Evolutionary conservation across 37 sponge, comb jelly and placozoan species (phyloP), one percentile per base, ranked within the genome.

Genomic region (Axinella damicornis): DNA sequence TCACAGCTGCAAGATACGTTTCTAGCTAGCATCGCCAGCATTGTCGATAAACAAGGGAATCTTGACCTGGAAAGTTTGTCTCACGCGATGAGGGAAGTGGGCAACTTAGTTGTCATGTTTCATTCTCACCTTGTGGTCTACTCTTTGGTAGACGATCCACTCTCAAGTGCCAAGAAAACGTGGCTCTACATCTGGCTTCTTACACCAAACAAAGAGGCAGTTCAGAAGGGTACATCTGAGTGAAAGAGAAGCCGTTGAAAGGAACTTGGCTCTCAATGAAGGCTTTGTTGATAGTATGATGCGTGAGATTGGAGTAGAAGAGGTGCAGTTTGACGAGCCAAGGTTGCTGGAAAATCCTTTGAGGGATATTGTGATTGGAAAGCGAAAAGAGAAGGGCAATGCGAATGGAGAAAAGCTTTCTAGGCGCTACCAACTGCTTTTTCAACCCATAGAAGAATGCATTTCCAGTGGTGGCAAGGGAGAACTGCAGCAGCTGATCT

Each of bases 101-200:
- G 76, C 1, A 9, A 39, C 4, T 53, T 74, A 12, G n/a, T 75
- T 16, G 35, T 33, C 5, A 28, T 17, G 21, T 22, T 80, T 28
- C 52, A 46, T 21, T 73, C 85, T 31, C n/a, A 84, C 53, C 33
- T 84, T 17, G 2, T 84, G 2, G 65, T 85, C 1, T 85, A 85
- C 52, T 85, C 86, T 21, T 30, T 85, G 20, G 71, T 85, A 27
- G 78, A 85, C n/a, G 25, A 69, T 37, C 86, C 86, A 57, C 46
- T 73, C 21, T 37, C 0, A 59, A 21, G 33, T 34, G 17, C 31
- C 1, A 75, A 63, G 35, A 5, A 64, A 27, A 80, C 68, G 21
- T 52, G 57, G 41, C 71, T 85, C 25, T 85, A 85, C 36, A 85
- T 53, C 19, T 85, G 86, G 86, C 68, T 63, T 28, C 41, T 85